Percentiles rank a stretch among this genome's conserved stretches.
These are phyloP conservation scores for Aurelia sp. DNA, from an alignment of 30 jellyfish, hydroid and myxozoan species.

Conservation along the genomic window DNA sequence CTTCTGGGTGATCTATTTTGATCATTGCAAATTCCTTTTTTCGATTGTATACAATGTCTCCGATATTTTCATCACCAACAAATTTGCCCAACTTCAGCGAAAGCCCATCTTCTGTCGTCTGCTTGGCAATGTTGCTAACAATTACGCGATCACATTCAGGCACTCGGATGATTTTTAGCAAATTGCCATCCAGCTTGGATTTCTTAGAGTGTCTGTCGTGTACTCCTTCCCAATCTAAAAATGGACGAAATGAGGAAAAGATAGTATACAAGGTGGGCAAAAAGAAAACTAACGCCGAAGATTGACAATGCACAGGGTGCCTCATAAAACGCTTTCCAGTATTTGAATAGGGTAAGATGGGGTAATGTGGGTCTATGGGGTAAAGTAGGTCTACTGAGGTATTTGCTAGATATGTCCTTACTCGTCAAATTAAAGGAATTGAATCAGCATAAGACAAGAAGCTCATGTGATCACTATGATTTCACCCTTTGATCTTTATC, in stretches of 20 bases:
- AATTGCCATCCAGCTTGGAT: background rate
- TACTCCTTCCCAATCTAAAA: slow-evolving; percentile 41
- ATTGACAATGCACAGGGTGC: too few relatives aligned
- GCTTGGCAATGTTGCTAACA: slow-evolving; percentile 38
- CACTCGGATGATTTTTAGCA: background rate
- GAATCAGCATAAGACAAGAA: too few relatives aligned
- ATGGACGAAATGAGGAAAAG: background rate
- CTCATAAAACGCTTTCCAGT: too few relatives aligned
- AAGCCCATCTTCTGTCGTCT: slow-evolving; percentile 19
- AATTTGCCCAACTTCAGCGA: background rate
- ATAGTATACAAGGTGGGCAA: too few relatives aligned
- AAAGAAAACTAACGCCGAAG: too few relatives aligned
- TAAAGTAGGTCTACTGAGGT: too few relatives aligned
- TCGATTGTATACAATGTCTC: background rate
- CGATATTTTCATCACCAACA: background rate
- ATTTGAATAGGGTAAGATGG: too few relatives aligned
- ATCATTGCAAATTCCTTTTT: slow-evolving; percentile 16
- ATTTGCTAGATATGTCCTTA: too few relatives aligned
- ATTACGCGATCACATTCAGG: slow-evolving; percentile 9
- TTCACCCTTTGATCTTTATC: too few relatives aligned
- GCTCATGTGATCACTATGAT: too few relatives aligned
- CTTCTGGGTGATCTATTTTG: background rate
- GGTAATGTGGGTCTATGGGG: too few relatives aligned
- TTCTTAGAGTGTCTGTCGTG: background rate
- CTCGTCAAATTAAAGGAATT: too few relatives aligned